phyloP scores from a whole-genome alignment of 2,797 vertebrate species.

The Astyanax mexicanus region DNA sequence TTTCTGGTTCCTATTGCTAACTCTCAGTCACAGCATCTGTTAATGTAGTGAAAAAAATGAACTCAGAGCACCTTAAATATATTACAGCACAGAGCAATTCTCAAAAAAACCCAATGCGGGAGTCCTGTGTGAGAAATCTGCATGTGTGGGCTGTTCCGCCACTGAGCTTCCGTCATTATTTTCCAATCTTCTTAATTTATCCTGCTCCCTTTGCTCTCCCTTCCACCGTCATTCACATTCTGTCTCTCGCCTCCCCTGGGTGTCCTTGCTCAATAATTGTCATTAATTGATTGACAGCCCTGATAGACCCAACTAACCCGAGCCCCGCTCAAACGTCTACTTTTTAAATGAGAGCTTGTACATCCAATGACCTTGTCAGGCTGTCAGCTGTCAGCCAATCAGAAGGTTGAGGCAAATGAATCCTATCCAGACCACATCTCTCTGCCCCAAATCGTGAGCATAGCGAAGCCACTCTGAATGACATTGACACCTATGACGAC shows the following conservation, averaged over 20 bases:
- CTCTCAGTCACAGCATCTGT: slow-evolving; percentile 7
- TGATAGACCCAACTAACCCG: slow-evolving; percentile 97
- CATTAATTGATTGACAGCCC: slow-evolving; percentile 99
- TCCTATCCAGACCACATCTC: slow-evolving; percentile 73
- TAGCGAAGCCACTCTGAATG: slow-evolving; percentile 69
- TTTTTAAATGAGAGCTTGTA: slow-evolving; percentile 99
- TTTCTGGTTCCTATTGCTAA: background rate
- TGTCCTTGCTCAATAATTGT: slow-evolving; percentile 98
- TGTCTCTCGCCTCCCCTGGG: slow-evolving; percentile 81
- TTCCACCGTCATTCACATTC: slow-evolving; percentile 90
- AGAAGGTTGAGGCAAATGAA: slow-evolving; percentile 63
- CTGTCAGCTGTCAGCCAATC: slow-evolving; percentile 90
- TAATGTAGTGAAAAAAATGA: slow-evolving; percentile 15
- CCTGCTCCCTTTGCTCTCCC: slow-evolving; percentile 85
- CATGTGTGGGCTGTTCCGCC: slow-evolving; percentile 78
- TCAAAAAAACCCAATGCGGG: slow-evolving; percentile 14
- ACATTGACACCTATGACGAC: slow-evolving; percentile 69
- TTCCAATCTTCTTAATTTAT: slow-evolving; percentile 84
- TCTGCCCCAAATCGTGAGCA: slow-evolving; percentile 60
- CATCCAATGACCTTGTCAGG: slow-evolving; percentile 96
- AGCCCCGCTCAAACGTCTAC: slow-evolving; percentile 93
- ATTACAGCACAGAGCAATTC: slow-evolving; percentile 19
- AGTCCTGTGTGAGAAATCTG: slow-evolving; percentile 70
- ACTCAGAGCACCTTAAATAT: slow-evolving; percentile 19
- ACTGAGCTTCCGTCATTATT: slow-evolving; percentile 81